These are phyloP conservation scores for Morone saxatilis DNA, from an alignment of 2,113 vertebrate genomes.

Conservation along the genomic window DNA sequence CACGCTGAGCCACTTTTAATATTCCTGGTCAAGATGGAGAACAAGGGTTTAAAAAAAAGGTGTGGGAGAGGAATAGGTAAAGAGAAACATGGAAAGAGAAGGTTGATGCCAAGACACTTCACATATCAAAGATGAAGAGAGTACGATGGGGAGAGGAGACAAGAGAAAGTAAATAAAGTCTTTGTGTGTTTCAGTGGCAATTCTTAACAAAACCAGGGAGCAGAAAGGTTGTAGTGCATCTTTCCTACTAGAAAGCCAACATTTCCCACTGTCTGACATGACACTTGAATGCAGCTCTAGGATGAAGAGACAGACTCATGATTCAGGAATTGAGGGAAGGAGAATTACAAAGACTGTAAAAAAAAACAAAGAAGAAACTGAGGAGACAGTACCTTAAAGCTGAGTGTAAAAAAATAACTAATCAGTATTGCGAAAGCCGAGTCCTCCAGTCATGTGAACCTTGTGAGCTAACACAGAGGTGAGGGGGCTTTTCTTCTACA, in stretches of 20 bases:
- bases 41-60: slow-evolving; percentile 16
- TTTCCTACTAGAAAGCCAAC: background rate
- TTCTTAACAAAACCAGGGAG: background rate
- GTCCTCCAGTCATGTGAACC: background rate
- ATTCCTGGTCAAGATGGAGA: slow-evolving; percentile 69
- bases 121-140: background rate
- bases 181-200: background rate
- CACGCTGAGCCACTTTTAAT: slow-evolving; percentile 72
- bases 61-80: background rate
- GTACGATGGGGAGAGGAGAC: background rate
- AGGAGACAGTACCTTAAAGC: background rate
- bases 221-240: background rate
- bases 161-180: background rate
- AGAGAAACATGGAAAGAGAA: slow-evolving; percentile 4
- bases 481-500: slow-evolving; percentile 46
- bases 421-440: background rate
- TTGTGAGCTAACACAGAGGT: slow-evolving; percentile 33
- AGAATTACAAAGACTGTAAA: slow-evolving; percentile 13
- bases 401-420: background rate
- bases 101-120: background rate
- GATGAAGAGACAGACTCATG: slow-evolving; percentile 8
- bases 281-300: background rate
- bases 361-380: background rate
- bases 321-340: slow-evolving; percentile 1
- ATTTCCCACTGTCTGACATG: background rate